Evolutionary conservation across 2,888 invertebrate genomes (phyloP).

Genomic region (Pharmacophagus antenor): DNA sequence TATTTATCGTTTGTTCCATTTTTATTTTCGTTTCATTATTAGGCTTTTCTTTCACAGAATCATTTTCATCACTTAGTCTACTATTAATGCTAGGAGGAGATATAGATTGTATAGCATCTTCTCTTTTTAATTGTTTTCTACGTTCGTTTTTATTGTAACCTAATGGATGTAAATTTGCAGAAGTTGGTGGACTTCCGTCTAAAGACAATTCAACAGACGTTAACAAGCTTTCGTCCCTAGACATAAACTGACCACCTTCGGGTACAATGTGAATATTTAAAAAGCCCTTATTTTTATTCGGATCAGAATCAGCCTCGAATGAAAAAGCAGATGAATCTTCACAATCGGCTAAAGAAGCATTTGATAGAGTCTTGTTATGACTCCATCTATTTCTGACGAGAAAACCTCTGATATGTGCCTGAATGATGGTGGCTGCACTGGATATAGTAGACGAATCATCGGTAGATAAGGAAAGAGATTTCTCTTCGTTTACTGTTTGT

Average conservation of each 20-base stretch:
- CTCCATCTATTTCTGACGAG: conserved; percentile 80
- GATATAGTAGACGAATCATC: conserved; percentile 76
- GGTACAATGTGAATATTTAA: conserved; percentile 74
- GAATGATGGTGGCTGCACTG: conserved; percentile 83
- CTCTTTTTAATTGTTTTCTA: conserved; percentile 71
- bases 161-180: conserved; percentile 66
- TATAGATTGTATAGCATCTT: conserved; percentile 75
- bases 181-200: conserved; percentile 67
- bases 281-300: conserved; percentile 61
- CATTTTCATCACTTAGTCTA: conserved; percentile 70
- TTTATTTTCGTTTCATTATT: conserved; percentile 34
- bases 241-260: conserved; percentile 61
- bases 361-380: conserved; percentile 63
- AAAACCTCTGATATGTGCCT: conserved; percentile 85
- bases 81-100: conserved; percentile 74
- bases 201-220: conserved; percentile 69
- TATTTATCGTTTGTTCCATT: conserved; percentile 18
- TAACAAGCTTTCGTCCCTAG: conserved; percentile 68
- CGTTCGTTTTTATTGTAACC: conserved; percentile 68
- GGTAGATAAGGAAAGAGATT: conserved; percentile 71
- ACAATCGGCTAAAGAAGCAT: conserved; percentile 61
- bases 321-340: conserved; percentile 54
- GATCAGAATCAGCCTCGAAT: conserved; percentile 57
- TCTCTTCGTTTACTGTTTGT: conserved; percentile 78
- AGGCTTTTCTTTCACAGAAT: conserved; percentile 48